phyloP scores from a whole-genome alignment of 2,797 vertebrate species.

The Myotis vivesi region DNA sequence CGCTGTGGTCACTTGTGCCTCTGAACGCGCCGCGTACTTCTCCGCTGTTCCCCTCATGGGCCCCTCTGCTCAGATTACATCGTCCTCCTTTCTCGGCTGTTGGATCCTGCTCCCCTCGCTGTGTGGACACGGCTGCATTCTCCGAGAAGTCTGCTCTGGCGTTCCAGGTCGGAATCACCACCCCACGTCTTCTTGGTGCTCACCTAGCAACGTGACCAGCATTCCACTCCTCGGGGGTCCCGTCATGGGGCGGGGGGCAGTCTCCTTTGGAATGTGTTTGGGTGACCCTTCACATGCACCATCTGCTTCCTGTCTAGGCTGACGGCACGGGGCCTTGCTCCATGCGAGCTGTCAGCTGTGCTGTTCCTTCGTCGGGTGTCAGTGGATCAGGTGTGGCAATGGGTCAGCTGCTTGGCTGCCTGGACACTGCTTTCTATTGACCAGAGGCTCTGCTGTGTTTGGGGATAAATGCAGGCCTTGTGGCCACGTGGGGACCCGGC shows the following conservation, averaged over 20 bases:
- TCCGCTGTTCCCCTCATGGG: rapidly evolving
- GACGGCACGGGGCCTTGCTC: neutral
- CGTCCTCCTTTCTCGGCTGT: neutral
- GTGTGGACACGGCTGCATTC: neutral
- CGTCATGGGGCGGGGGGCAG: neutral
- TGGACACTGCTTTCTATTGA: neutral
- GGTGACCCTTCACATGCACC: neutral
- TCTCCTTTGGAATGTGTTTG: neutral
- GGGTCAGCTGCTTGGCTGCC: neutral
- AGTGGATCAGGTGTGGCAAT: constrained; percentile 33
- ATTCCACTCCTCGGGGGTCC: neutral
- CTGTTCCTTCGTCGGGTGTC: neutral
- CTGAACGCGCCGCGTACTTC: neutral
- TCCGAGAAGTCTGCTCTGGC: neutral
- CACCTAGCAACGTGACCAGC: neutral
- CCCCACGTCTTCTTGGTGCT: neutral
- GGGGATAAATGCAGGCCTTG: neutral
- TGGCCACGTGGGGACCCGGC: neutral
- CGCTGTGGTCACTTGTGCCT: rapidly evolving
- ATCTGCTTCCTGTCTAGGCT: constrained; percentile 51
- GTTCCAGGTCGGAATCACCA: neutral
- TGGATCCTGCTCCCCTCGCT: neutral
- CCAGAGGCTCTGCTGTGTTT: neutral
- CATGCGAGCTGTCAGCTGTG: neutral
- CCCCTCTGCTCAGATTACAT: too few relatives aligned